Conservation (phyloP, 2,797 vertebrate species). For the Bryconaethiops microstoma region DNA sequence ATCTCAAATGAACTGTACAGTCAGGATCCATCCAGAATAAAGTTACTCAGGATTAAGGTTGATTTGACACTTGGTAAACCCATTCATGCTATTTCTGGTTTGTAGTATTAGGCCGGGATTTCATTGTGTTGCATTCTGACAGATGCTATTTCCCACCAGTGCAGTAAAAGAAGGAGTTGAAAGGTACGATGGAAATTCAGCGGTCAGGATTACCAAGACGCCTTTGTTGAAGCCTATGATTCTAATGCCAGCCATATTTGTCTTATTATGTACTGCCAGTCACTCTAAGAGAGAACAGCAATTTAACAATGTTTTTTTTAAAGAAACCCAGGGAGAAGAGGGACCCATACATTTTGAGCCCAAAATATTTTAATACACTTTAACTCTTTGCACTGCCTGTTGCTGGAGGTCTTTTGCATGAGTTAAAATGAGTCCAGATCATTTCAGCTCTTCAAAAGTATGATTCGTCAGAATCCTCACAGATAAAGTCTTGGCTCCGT, state of each 20-base stretch:
- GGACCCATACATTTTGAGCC: not conserved
- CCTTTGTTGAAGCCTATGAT: not conserved
- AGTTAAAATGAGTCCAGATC: not conserved
- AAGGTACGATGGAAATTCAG: constrained; percentile 18
- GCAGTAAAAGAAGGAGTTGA: not conserved
- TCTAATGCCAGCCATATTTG: not conserved
- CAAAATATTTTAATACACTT: not conserved
- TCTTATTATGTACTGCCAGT: not conserved
- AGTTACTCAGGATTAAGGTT: not conserved
- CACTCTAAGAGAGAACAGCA: not conserved
- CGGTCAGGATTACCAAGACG: not conserved
- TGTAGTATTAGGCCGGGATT: not conserved
- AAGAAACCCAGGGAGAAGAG: no score
- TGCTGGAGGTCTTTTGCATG: not conserved
- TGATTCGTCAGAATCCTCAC: not conserved
- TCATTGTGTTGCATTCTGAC: constrained; percentile 14
- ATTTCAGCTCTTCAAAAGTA: not conserved
- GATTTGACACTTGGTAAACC: not conserved
- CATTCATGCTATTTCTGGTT: not conserved
- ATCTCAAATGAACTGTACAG: not conserved
- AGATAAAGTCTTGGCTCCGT: not conserved
- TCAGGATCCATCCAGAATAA: no score
- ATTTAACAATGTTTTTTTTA: not conserved
- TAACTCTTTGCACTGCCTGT: not conserved
- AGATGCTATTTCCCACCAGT: constrained; percentile 24